Evolutionary conservation across 2,113 vertebrate genomes (phyloP), one percentile per base, ranked within the genome.

Genomic region (Elephantulus edwardii): DNA sequence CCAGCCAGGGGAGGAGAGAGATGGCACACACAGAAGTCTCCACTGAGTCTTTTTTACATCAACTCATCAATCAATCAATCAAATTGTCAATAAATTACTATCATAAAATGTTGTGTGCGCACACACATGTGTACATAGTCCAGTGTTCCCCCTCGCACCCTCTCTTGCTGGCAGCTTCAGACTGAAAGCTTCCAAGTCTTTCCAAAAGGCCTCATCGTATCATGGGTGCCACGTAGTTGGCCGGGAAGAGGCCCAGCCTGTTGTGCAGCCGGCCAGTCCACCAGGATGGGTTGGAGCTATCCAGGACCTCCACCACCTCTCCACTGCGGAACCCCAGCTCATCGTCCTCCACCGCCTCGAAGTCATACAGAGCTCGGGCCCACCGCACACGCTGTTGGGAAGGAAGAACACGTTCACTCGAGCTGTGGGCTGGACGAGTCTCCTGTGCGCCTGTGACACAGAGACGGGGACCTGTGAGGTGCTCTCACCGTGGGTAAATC

Each of bases 291-390:
- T 99, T 98, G 0, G 98, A 98, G 92, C 86, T 97, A 91, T 99
- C 99, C 91, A 99, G 78, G 54, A 99, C 98, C 50, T 99, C 99
- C 11, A 99, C 95, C 93, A 99, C 78, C 79, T 99, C 99, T 0
- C 98, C 98, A 0, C 91, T 95, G 70, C 58, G 94, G 96, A 99
- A 99, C 0, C 98, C 98, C 33, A 99, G 97, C 94, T 99, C 99
- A 0, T 99, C 99, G 0, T 97, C 96, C 52, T 99, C 99, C 78
- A 99, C 84, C 0, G 98, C 99, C 1, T 95, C 96, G 4, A 99
- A 99, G 97, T 99, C 97, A 0, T 99, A 99, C 58, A 99, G 91
- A 0, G 99, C 99, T 92, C 95, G 98, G 89, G 98, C 99, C 97
- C 97, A 98, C 85, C 94, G 96, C 0, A 96, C 94, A 44, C 96